Evolutionary conservation across 2,113 vertebrate genomes (phyloP), one percentile per base, ranked within the genome.

Genomic region (Empidonax traillii): DNA sequence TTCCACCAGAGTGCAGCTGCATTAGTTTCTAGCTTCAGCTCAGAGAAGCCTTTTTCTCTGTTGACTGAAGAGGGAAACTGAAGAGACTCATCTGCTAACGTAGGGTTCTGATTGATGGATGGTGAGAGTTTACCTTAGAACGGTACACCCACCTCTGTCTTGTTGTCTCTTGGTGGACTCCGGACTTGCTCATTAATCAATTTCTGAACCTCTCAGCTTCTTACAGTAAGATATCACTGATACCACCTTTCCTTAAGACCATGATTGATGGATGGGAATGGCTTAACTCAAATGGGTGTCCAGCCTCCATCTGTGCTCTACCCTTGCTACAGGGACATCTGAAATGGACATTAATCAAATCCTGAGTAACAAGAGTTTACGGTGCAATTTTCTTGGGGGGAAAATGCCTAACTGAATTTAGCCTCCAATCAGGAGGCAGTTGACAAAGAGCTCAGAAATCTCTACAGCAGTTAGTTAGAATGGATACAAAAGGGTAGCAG

Each of bases 291-390:
- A 55, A 71, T 37, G 35, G 7, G 55, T 58, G 43, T 19, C 33
- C 35, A 86, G 46, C 27, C 56, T 77, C 47, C 15, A 33, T 74
- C 68, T 90, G 28, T 76, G 71, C 39, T 82, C 41, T 91, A 41
- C 59, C 55, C 35, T 92, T 94, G 85, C 55, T 81, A 19, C 61
- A 72, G 90, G 61, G 56, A 90, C 80, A 52, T 63, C 65, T 89
- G 88, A 88, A 92, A 90, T 63, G 35, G n/a, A 23, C 55, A 78
- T 95, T 84, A 88, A 90, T 94, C 85, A 96, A 88, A 80, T 59
- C 39, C 55, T 47, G 24, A 2, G 4, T 51, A 89, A 51, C 3
- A 4, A 74, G 72, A 74, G 59, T 80, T 83, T 93, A 83, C 1
- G 1, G 63, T 62, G 44, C 13, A 88, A 49, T 92, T 92, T 93